Conservation (phyloP, 2,888 invertebrate genomes). For the Elegia similella region DNA sequence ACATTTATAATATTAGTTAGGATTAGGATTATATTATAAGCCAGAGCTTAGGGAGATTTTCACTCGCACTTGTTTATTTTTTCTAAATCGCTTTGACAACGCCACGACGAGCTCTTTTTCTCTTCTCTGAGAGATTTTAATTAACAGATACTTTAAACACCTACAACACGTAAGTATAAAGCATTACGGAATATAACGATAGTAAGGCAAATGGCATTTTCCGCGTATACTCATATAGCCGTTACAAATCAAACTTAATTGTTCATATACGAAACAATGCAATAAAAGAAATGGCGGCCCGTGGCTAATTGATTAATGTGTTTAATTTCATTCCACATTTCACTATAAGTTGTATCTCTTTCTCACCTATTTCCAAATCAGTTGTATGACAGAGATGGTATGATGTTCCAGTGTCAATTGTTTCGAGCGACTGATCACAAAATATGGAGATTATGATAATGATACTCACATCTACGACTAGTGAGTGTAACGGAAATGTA, state of each 20-base stretch:
- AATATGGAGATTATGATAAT: neutral
- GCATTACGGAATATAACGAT: neutral
- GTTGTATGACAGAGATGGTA: conserved; percentile 27
- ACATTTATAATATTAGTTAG: too few species aligned
- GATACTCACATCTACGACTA: neutral
- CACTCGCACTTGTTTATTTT: neutral
- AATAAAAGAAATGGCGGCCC: conserved; percentile 40
- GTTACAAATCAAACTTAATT: conserved; percentile 32
- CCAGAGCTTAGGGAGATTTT: neutral
- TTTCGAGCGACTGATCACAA: conserved; percentile 24
- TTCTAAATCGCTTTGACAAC: neutral
- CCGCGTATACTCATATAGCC: conserved; percentile 21
- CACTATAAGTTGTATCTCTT: conserved; percentile 32
- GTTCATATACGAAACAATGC: conserved; percentile 30
- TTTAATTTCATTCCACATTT: conserved; percentile 42
- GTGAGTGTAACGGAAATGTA: too few species aligned
- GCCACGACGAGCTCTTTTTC: neutral
- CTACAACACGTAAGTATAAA: neutral
- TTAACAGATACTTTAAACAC: neutral
- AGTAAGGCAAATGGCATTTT: neutral
- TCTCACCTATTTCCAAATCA: conserved; percentile 21
- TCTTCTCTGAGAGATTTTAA: neutral
- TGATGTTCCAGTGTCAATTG: conserved; percentile 34
- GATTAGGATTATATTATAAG: too few species aligned
- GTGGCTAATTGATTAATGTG: conserved; percentile 51